Evolutionary conservation across 1,140 invertebrate species (phyloP), one percentile per base, ranked within the genome.

Genomic region (Oreohelix idahoensis): DNA sequence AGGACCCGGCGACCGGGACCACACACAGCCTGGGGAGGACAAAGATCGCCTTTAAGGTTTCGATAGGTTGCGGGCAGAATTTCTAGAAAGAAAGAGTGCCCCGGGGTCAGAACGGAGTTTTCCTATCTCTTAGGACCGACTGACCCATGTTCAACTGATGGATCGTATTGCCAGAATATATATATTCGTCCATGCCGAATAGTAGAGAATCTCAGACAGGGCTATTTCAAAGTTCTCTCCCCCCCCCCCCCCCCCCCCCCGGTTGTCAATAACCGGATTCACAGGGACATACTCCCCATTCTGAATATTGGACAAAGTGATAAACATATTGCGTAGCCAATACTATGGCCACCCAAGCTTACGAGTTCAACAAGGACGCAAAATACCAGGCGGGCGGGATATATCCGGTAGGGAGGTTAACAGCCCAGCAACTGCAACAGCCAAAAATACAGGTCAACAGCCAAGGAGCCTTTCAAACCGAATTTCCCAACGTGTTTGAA

Each of bases 401-500:
- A 23, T 58, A 58, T 20, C 53, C 53, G 53, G 1, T 23, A 58
- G 10, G 17, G 10, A 58, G 8, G 17, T 11, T 58, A 58, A 58
- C 5, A n/a, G 53, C 42, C 42, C 15, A 45, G 42, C 42, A 45
- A 15, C 42, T 45, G 5, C 5, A 5, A 45, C 5, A 58, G 53
- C 17, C 26, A 20, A 20, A 2, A n/a, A 23, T 58, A 58, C 53
- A 58, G 53, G 53, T 58, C 15, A 58, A 58, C 53, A 5, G 1
- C 53, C 53, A 58, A 58, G 53, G 53, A 58, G 53, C 53, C 53
- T 58, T 58, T 58, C 53, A 58, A 20, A 23, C 53, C 1, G 17
- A 58, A n/a, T 58, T 58, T n/a, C 53, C 23, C 53, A 58, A 58
- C 53, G 53, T 58, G 53, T 58, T 58, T 58, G 23, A 58, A 58